phyloP scores from a whole-genome alignment of 2,888 invertebrate genomes.

The Pandemis cinnamomeana region DNA sequence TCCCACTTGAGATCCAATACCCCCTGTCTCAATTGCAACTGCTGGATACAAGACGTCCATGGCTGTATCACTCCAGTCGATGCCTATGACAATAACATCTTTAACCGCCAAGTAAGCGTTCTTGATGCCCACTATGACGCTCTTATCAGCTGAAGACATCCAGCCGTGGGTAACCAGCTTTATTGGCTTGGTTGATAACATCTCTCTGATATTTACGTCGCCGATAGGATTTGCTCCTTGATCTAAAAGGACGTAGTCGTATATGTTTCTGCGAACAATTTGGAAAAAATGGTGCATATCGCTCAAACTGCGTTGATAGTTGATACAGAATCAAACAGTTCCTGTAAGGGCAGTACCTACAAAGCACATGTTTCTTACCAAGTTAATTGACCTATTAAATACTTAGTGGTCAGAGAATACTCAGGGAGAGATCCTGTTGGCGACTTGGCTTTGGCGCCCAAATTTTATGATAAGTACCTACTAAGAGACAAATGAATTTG shows the following conservation, averaged over 20 bases:
- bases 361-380: too few species aligned
- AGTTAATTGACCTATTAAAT: too few species aligned
- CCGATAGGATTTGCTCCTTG: slow-evolving; percentile 47
- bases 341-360: too few species aligned
- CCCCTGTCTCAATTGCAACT: slow-evolving; percentile 59
- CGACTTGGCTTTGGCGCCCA: too few species aligned
- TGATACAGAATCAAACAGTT: too few species aligned
- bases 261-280: slow-evolving; percentile 48
- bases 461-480: too few species aligned
- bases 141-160: slow-evolving; percentile 69
- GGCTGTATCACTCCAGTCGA: slow-evolving; percentile 69
- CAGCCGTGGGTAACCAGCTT: slow-evolving; percentile 83
- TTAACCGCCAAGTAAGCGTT: slow-evolving; percentile 67
- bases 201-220: slow-evolving; percentile 39
- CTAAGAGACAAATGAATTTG: too few species aligned
- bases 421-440: too few species aligned
- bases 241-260: slow-evolving; percentile 53
- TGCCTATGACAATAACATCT: slow-evolving; percentile 71
- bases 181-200: slow-evolving; percentile 54
- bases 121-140: slow-evolving; percentile 66
- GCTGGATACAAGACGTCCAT: slow-evolving; percentile 58
- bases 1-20: slow-evolving; percentile 55
- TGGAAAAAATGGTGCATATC: neutral
- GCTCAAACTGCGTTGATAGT: too few species aligned
- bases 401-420: too few species aligned